Conservation (phyloP, 2,797 vertebrate species). For the Myotis pilosus region DNA sequence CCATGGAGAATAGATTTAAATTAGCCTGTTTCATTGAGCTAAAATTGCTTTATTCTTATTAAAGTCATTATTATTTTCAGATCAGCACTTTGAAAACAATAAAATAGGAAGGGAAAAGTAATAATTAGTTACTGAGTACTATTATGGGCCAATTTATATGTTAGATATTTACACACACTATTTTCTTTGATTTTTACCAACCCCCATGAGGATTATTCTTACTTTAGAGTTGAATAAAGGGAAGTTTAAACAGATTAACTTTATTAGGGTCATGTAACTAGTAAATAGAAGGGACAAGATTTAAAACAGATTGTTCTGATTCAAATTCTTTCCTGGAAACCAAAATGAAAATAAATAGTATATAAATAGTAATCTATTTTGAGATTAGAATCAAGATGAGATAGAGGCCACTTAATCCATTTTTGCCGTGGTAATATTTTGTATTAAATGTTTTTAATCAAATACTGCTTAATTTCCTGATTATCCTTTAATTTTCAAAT, state of each 20-base stretch:
- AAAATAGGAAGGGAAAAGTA: not conserved
- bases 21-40: not conserved
- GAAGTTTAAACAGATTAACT: slow-evolving; percentile 44
- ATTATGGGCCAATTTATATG: not conserved
- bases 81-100: not conserved
- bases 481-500: not conserved
- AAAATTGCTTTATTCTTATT: slow-evolving; percentile 20
- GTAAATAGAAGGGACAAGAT: not conserved
- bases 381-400: slow-evolving; percentile 45
- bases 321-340: slow-evolving; percentile 56
- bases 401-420: not conserved
- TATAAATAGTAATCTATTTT: slow-evolving; percentile 49
- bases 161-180: not conserved
- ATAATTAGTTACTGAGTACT: not conserved
- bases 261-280: not conserved
- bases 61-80: slow-evolving; percentile 24
- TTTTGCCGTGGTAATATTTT: slow-evolving; percentile 2
- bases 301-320: slow-evolving; percentile 60
- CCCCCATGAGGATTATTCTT: not conserved
- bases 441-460: not conserved
- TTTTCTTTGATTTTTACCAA: slow-evolving; percentile 43
- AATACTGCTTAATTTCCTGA: not conserved
- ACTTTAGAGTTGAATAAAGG: not conserved
- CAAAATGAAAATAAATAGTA: slow-evolving; percentile 49
- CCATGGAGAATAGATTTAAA: slow-evolving; percentile 13